These are phyloP conservation scores for Dipus sagitta DNA, from an alignment of 2,797 vertebrate species.

Conservation along the genomic window DNA sequence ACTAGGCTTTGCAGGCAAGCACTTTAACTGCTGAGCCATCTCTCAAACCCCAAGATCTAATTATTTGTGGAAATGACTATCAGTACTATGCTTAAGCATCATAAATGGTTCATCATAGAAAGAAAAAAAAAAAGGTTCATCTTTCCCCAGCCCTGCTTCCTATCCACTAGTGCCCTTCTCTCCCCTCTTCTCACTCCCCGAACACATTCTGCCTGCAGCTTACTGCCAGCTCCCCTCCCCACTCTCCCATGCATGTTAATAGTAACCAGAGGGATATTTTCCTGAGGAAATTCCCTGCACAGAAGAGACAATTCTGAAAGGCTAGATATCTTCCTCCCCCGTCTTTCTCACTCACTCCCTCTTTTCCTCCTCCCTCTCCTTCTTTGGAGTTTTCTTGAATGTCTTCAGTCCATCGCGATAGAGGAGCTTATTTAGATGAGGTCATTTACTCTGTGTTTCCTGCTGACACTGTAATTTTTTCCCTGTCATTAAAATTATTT, in stretches of 20 bases:
- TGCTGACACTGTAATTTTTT: neutral
- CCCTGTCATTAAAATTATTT: constrained; percentile 9
- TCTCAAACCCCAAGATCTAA: too few relatives aligned
- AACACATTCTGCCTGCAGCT: neutral
- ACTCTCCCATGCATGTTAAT: neutral
- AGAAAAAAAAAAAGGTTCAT: neutral
- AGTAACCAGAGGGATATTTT: too few relatives aligned
- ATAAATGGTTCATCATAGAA: too few relatives aligned
- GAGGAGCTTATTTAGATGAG: neutral
- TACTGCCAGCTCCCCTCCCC: neutral
- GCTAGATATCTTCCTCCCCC: neutral
- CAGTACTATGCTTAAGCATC: too few relatives aligned
- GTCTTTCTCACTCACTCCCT: too few relatives aligned
- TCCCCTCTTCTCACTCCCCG: neutral
- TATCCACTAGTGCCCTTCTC: neutral
- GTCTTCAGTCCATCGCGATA: neutral
- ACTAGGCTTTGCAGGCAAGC: too few relatives aligned
- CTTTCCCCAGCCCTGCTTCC: rapidly evolving
- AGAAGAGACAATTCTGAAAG: too few relatives aligned
- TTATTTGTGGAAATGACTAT: too few relatives aligned
- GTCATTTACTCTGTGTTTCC: neutral
- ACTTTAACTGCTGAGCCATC: too few relatives aligned
- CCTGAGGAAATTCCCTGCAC: too few relatives aligned
- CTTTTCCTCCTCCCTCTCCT: too few relatives aligned
- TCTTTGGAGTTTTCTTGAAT: neutral